phyloP scores from a whole-genome alignment of 2,888 invertebrate species.

The Parthenolecanium corni region DNA sequence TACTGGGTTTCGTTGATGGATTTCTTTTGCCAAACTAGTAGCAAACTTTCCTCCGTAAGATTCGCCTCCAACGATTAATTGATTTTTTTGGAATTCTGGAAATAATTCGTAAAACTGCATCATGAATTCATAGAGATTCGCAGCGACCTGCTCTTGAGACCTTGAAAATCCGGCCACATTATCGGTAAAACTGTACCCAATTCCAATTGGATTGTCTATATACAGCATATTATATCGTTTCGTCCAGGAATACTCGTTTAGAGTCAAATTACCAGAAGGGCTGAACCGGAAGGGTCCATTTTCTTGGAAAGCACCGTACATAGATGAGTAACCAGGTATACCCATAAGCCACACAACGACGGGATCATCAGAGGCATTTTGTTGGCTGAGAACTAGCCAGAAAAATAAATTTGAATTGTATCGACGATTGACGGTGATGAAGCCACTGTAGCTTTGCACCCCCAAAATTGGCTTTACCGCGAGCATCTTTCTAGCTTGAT shows the following conservation, averaged over 20 bases:
- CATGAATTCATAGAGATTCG: slow-evolving; percentile 61
- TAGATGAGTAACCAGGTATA: slow-evolving; percentile 34
- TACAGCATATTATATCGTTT: slow-evolving; percentile 68
- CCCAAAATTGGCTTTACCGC: slow-evolving; percentile 12
- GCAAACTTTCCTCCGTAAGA: slow-evolving; percentile 72
- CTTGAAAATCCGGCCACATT: slow-evolving; percentile 43
- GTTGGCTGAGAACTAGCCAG: slow-evolving; percentile 40
- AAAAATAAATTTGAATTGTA: slow-evolving; percentile 41
- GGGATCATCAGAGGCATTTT: slow-evolving; percentile 24
- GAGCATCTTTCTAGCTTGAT: slow-evolving; percentile 45
- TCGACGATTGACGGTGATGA: slow-evolving; percentile 40
- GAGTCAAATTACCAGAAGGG: no score
- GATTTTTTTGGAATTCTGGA: slow-evolving; percentile 56
- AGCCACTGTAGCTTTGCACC: slow-evolving; percentile 37
- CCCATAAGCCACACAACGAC: slow-evolving; percentile 35
- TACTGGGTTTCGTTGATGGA: slow-evolving; percentile 48
- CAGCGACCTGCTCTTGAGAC: slow-evolving; percentile 41
- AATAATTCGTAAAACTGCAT: slow-evolving; percentile 74
- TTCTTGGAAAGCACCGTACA: slow-evolving; percentile 36
- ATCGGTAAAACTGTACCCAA: slow-evolving; percentile 81
- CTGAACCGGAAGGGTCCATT: slow-evolving; percentile 39
- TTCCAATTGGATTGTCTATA: slow-evolving; percentile 85
- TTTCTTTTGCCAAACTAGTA: slow-evolving; percentile 63
- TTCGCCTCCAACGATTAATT: slow-evolving; percentile 80
- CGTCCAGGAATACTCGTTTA: slow-evolving; percentile 67